phyloP scores from a whole-genome alignment of 2,113 vertebrate genomes.

The Chloroceryle aenea region DNA sequence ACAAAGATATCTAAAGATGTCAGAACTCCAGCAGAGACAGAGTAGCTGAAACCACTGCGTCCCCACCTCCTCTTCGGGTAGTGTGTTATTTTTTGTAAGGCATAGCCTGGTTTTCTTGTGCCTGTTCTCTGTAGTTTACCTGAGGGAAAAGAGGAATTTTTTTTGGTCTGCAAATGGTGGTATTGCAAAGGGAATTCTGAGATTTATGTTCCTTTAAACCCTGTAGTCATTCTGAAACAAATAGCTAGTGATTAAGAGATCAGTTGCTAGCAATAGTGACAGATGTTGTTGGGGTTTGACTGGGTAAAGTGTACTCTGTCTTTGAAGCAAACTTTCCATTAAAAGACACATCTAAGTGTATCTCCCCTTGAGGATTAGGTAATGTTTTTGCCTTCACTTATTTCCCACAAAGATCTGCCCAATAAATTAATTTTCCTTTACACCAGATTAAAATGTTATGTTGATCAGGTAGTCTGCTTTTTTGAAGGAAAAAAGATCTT shows the following conservation, averaged over 20 bases:
- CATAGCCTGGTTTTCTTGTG: neutral
- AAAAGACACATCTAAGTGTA: conserved; percentile 51
- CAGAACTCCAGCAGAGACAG: neutral
- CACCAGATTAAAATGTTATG: conserved; percentile 15
- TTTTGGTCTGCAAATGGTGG: neutral
- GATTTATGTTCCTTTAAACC: conserved; percentile 35
- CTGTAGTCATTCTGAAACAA: conserved; percentile 56
- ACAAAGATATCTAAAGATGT: neutral
- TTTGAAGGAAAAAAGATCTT: conserved; percentile 38
- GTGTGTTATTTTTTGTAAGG: neutral
- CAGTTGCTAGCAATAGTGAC: conserved; percentile 51
- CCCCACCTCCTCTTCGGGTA: neutral
- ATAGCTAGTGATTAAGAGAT: conserved; percentile 68
- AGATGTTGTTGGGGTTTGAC: conserved; percentile 56
- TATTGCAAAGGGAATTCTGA: conserved; percentile 20
- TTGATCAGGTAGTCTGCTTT: neutral
- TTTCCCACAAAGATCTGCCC: conserved; percentile 29
- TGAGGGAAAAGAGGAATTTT: neutral
- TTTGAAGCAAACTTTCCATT: conserved; percentile 71
- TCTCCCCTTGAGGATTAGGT: conserved; percentile 34
- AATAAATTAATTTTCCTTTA: conserved; percentile 31
- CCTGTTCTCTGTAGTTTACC: neutral
- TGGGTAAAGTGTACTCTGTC: conserved; percentile 9
- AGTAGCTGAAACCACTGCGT: neutral
- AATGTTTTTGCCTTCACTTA: conserved; percentile 49